Conservation (phyloP, 2,113 vertebrate genomes). For the Tenebrosternarchus preto region DNA sequence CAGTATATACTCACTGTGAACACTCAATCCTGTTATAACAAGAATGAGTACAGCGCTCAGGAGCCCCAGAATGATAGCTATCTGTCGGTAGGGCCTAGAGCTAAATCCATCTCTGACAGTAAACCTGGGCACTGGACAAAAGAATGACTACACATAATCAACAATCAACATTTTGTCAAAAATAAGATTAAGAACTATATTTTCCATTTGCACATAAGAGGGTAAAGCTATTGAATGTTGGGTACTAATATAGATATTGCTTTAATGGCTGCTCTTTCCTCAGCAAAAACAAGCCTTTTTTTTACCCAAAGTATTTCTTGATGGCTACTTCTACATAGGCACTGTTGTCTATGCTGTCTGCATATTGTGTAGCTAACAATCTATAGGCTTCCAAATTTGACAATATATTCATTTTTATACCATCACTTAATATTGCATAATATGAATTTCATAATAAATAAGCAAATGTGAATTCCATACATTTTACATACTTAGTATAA, state of each 20-base stretch:
- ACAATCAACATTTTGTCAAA: not conserved
- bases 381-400: not conserved
- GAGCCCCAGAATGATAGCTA: conserved; percentile 58
- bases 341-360: not conserved
- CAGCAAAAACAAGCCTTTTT: not conserved
- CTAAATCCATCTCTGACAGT: conserved; percentile 19
- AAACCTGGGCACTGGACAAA: conserved; percentile 27
- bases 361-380: not conserved
- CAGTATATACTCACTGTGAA: conserved; percentile 64
- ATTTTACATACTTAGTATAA: too few species aligned
- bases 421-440: too few species aligned
- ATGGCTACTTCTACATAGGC: too few species aligned
- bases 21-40: conserved; percentile 56
- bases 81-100: conserved; percentile 40
- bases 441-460: too few species aligned
- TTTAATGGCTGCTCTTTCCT: not conserved
- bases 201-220: too few species aligned
- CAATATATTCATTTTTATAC: not conserved
- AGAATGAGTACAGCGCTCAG: conserved; percentile 62
- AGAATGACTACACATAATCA: not conserved
- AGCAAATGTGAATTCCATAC: too few species aligned
- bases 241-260: not conserved
- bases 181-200: not conserved
- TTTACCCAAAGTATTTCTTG: too few species aligned
- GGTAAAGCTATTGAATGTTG: not conserved